Base-by-base conservation (phyloP, 1,140 invertebrate genomes). In the Drosophila elegans region DNA sequence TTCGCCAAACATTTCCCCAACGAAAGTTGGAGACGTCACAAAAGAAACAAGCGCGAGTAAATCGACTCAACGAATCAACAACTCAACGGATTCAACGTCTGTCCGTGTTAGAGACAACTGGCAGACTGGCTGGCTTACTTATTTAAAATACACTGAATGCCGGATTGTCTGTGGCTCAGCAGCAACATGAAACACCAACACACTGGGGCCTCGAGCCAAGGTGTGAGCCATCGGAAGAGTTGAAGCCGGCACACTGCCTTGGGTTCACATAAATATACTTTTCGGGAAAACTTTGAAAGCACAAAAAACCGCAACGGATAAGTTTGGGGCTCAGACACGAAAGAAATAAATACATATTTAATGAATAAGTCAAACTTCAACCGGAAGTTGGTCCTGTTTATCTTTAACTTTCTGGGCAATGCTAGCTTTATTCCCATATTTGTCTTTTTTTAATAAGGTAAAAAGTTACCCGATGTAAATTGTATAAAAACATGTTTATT, bases 1-100 rank as follows among this genome's bases (percentile, higher is more conserved):
- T 57, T 86, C 84, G 38, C 57, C 55, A 41, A 86, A 80, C 83
- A 86, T 86, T 77, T 48, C 6, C 36, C 41, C 57, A 62, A 21
- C n/a, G 11, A 7, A 51, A 59, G 29, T 51, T 38, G 12, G 48
- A 42, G 16, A 38, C 29, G 2, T 27, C 32, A 13, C 48, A n/a
- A 42, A 66, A 32, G 66, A 46, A 68, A 52, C 41, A 73, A 52
- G 29, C 29, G 5, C 29, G 29, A 7, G 34, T 27, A 42, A 60
- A 32, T 49, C 44, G 44, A 16, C 45, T 66, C 29, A 41, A 39
- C 29, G 49, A 49, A 45, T 29, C n/a, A n/a, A 10, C 54, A 46
- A 16, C 45, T 66, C 29, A 41, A 39, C 29, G 49, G 54, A 45
- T 32, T 71, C 27, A 53, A 74, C 85, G 84, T 84, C 80, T 72